phyloP scores from a whole-genome alignment of 1,140 invertebrate species.

The Drosophila auraria region DNA sequence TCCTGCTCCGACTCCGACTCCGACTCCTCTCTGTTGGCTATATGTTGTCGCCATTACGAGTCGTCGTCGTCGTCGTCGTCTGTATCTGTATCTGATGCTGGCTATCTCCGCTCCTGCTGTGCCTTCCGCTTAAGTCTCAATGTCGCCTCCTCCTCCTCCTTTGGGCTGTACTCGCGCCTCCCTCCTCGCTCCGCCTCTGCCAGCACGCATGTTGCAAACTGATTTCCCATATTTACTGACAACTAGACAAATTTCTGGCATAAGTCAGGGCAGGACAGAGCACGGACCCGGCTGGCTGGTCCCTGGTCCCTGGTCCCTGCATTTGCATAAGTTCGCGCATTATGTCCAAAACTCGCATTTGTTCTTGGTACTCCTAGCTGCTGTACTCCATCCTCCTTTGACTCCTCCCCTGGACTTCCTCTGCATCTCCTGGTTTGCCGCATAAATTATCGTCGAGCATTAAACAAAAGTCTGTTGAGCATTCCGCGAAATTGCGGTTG shows the following conservation, averaged over 20 bases:
- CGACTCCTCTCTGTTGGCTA: slow-evolving; percentile 31
- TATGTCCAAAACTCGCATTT: slow-evolving; percentile 82
- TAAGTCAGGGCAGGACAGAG: slow-evolving; percentile 72
- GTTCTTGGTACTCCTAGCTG: slow-evolving; percentile 63
- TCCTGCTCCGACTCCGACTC: background rate
- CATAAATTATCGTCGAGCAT: slow-evolving; percentile 72
- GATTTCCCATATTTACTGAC: slow-evolving; percentile 85
- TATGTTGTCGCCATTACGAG: slow-evolving; percentile 77
- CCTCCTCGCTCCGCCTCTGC: background rate
- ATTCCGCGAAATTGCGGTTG: slow-evolving; percentile 68
- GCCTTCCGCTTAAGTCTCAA: slow-evolving; percentile 82
- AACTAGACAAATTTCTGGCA: slow-evolving; percentile 85
- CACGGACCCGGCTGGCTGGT: slow-evolving; percentile 1
- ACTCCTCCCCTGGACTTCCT: background rate
- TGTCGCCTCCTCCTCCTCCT: slow-evolving; percentile 56
- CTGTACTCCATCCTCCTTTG: slow-evolving; percentile 10
- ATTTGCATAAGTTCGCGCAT: slow-evolving; percentile 84
- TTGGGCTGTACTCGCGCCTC: background rate
- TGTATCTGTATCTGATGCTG: slow-evolving; percentile 81
- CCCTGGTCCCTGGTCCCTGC: slow-evolving; percentile 37
- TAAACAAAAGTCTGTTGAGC: slow-evolving; percentile 69
- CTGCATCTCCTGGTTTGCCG: slow-evolving; percentile 28
- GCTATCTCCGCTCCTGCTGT: slow-evolving; percentile 85
- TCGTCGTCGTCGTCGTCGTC: slow-evolving; percentile 34
- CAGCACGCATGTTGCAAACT: slow-evolving; percentile 81